phyloP scores from a whole-genome alignment of 2,113 vertebrate genomes.

The Bucco capensis region DNA sequence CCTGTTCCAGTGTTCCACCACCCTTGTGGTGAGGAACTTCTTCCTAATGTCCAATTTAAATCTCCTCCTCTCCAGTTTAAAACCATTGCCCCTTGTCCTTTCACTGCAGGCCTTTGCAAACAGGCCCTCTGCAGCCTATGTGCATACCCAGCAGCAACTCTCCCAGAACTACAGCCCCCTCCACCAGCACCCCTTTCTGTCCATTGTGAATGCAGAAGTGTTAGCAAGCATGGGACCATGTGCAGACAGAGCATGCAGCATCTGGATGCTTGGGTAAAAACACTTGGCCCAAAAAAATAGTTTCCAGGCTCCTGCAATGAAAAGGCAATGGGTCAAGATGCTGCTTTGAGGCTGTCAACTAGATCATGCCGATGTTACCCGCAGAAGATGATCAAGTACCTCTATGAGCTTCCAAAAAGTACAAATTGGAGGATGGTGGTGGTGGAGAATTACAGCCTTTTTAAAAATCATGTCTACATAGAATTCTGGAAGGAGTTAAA shows the following conservation, averaged over 20 bases:
- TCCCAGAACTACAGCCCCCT: neutral
- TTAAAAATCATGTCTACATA: neutral
- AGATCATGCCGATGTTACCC: neutral
- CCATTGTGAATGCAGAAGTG: neutral
- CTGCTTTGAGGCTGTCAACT: neutral
- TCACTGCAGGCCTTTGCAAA: too few relatives aligned
- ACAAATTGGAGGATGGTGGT: neutral
- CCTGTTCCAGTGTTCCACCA: too few relatives aligned
- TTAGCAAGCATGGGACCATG: neutral
- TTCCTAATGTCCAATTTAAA: too few relatives aligned
- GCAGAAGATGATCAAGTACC: neutral
- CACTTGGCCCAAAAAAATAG: fast-evolving
- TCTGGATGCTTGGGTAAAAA: neutral
- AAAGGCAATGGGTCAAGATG: neutral
- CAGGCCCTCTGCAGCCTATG: too few relatives aligned
- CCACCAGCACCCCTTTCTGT: neutral
- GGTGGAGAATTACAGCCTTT: neutral
- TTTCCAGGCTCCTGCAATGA: neutral
- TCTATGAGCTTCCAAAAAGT: neutral
- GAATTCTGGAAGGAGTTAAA: neutral
- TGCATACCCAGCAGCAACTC: neutral
- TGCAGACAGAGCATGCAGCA: neutral
- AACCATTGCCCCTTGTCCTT: too few relatives aligned
- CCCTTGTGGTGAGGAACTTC: too few relatives aligned
- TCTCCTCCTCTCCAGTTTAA: too few relatives aligned